These are phyloP conservation scores for Heloderma charlesbogerti DNA, from an alignment of 2,113 vertebrate species.

Conservation along the genomic window DNA sequence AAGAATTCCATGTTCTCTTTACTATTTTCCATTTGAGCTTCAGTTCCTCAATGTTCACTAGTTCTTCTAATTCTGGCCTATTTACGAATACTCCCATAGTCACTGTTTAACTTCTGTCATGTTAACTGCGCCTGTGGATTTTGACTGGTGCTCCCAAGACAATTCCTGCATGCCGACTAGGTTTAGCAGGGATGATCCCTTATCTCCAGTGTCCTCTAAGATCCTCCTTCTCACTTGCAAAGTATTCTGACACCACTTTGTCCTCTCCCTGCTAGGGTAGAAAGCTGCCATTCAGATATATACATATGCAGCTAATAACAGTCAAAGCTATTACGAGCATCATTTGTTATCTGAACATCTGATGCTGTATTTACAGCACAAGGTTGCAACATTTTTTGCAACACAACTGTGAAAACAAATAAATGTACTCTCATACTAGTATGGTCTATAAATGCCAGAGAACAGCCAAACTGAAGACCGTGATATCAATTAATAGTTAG, in stretches of 20 bases:
- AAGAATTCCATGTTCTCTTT: not conserved
- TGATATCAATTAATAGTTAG: not conserved
- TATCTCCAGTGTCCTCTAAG: not conserved
- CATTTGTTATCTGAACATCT: not conserved
- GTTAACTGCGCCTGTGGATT: not conserved
- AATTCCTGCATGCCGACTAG: not conserved
- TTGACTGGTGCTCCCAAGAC: not conserved
- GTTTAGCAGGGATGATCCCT: not conserved
- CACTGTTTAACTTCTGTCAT: not conserved
- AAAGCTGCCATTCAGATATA: not conserved
- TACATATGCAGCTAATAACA: constrained; percentile 6
- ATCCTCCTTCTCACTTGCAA: not conserved
- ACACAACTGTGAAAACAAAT: not conserved
- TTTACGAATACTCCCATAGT: not conserved
- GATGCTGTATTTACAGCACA: not conserved
- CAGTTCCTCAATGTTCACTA: not conserved
- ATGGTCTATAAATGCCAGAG: not conserved
- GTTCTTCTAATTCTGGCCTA: not conserved
- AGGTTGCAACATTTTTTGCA: not conserved
- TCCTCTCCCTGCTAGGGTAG: not conserved
- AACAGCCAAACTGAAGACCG: not conserved
- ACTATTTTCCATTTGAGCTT: not conserved
- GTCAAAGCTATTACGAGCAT: not conserved
- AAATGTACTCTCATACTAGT: not conserved
- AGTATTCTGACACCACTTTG: not conserved